Evolutionary conservation across 2,797 vertebrate genomes (phyloP).

Genomic region (Onychomys torridus): DNA sequence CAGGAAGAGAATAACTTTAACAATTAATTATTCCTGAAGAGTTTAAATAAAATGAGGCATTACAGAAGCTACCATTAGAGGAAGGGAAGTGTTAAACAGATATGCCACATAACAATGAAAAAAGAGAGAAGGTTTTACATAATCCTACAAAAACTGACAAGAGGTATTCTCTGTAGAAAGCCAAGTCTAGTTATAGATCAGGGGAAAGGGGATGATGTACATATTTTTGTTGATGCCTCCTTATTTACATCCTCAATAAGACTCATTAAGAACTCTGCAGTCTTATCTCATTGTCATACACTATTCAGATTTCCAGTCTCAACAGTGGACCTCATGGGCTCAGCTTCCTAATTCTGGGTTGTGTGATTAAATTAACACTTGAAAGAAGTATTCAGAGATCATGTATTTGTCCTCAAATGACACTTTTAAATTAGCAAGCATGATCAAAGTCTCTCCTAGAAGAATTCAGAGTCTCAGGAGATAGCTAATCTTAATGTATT

Average conservation of each 20-base stretch:
- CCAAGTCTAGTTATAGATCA: not conserved
- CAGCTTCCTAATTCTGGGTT: not conserved
- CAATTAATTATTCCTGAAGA: not conserved
- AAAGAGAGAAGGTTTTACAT: not conserved
- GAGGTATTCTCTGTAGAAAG: not conserved
- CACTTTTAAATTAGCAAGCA: constrained; percentile 4
- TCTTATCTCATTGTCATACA: not conserved
- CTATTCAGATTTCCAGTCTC: not conserved
- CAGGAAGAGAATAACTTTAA: not conserved
- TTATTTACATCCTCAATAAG: not conserved
- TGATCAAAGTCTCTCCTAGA: not conserved
- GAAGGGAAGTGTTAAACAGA: not conserved
- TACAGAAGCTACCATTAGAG: not conserved
- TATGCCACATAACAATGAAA: not conserved
- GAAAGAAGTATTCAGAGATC: not conserved
- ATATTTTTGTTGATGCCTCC: not conserved
- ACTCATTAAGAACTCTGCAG: not conserved
- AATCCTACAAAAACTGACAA: not conserved
- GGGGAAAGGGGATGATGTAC: not conserved
- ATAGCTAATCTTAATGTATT: not conserved
- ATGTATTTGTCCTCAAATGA: not conserved
- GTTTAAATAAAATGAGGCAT: not conserved
- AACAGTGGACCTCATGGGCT: not conserved
- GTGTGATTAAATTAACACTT: not conserved
- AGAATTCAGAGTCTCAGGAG: not conserved